Percentiles rank a stretch among this genome's conserved stretches.
Conservation (phyloP, 2,797 vertebrate species). For the Denticeps clupeoides region DNA sequence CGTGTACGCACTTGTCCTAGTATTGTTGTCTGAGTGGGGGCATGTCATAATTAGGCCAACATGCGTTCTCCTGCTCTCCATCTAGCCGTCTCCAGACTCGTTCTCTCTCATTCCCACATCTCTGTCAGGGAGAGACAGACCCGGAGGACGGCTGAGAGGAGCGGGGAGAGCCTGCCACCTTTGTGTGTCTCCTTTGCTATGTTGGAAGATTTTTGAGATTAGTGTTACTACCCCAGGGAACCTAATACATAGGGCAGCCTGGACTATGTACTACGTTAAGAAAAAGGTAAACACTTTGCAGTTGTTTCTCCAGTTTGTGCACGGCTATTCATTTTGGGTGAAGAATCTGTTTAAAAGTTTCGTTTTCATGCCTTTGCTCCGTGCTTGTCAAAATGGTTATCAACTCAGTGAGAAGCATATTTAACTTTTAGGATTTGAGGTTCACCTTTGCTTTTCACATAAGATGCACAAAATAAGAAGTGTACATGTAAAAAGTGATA, state of each 20-base stretch:
- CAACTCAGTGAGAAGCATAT: no score
- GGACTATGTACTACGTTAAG: slow-evolving; percentile 62
- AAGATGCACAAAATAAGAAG: no score
- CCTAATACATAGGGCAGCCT: slow-evolving; percentile 16
- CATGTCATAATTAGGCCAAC: slow-evolving; percentile 65
- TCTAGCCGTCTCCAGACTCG: slow-evolving; percentile 25
- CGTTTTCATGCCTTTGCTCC: background rate
- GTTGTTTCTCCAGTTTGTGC: slow-evolving; percentile 12
- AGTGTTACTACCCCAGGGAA: no score
- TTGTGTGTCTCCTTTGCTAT: background rate
- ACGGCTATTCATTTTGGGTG: background rate
- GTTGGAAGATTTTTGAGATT: background rate
- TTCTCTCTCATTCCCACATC: slow-evolving; percentile 36
- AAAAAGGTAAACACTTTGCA: slow-evolving; percentile 53
- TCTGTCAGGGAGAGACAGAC: background rate
- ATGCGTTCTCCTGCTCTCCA: slow-evolving; percentile 53
- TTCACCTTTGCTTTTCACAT: no score
- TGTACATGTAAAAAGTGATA: no score
- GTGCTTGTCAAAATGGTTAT: no score
- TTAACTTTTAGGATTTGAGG: no score
- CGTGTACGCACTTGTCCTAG: slow-evolving; percentile 57
- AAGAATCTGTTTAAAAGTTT: no score
- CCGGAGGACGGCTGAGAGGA: slow-evolving; percentile 5
- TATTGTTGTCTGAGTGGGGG: slow-evolving; percentile 59
- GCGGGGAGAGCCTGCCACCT: background rate